Evolutionary conservation across 2,888 invertebrate species (phyloP).

Genomic region (Elmis aenea): DNA sequence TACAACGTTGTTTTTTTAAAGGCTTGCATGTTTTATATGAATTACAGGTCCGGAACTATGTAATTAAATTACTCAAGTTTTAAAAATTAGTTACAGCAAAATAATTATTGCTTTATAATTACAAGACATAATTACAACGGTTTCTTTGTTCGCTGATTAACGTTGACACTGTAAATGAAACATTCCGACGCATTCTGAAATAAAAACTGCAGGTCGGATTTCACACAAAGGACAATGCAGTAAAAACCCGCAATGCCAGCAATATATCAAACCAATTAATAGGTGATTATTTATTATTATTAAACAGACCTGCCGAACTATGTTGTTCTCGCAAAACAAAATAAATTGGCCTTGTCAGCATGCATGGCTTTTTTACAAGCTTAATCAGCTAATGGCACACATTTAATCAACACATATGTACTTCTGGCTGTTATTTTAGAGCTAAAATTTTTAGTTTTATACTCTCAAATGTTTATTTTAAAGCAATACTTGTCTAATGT

Average conservation of each 20-base stretch:
- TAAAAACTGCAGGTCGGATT: slow-evolving; percentile 41
- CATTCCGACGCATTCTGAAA: slow-evolving; percentile 36
- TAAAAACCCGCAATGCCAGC: slow-evolving; percentile 42
- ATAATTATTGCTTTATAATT: not conserved
- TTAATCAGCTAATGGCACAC: no score
- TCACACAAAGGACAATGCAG: slow-evolving; percentile 42
- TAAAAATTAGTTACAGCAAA: not conserved
- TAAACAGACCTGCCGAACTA: slow-evolving; percentile 39
- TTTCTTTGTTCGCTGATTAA: not conserved
- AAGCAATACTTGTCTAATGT: no score
- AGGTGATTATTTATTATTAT: slow-evolving; percentile 46
- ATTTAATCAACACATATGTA: no score
- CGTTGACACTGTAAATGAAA: slow-evolving; percentile 35
- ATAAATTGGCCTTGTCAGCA: slow-evolving; percentile 16
- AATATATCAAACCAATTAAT: slow-evolving; percentile 48
- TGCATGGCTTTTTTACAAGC: no score
- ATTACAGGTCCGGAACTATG: no score
- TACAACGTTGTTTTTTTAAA: no score
- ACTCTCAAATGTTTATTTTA: no score
- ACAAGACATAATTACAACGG: not conserved
- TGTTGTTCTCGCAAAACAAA: slow-evolving; percentile 15
- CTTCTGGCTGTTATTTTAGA: no score
- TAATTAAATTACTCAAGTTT: no score
- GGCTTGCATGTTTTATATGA: no score
- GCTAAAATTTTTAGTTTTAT: no score